A percentile compares a stretch with the other conserved stretches of the same genome.
phyloP scores from a whole-genome alignment of 1,140 invertebrate genomes.

The Heliconius hewitsoni region DNA sequence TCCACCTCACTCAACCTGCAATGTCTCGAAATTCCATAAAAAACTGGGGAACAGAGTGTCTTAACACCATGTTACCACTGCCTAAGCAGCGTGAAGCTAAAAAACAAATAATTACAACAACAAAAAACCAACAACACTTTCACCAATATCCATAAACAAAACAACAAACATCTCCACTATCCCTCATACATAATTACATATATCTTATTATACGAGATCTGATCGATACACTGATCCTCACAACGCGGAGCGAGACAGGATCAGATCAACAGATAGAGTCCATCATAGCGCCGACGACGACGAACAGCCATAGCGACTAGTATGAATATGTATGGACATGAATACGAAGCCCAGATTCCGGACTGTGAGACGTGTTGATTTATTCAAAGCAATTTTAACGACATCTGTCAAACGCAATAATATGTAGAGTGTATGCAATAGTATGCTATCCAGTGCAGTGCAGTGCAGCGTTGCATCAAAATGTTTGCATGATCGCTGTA shows the following conservation, averaged over 20 bases:
- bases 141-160: too few species aligned
- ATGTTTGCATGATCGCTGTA: constrained; percentile 18
- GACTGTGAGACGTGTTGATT: constrained; percentile 38
- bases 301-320: constrained; percentile 8
- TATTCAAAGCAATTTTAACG: constrained; percentile 45
- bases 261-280: constrained; percentile 24
- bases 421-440: constrained; percentile 25
- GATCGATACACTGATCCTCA: background rate
- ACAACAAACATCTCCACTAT: too few species aligned
- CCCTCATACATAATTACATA: too few species aligned
- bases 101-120: too few species aligned
- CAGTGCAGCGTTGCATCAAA: background rate
- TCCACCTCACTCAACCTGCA: too few species aligned
- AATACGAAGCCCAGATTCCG: constrained; percentile 40
- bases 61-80: too few species aligned
- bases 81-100: too few species aligned
- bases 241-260: background rate
- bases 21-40: too few species aligned
- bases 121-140: too few species aligned
- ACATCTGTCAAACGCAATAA: constrained; percentile 33
- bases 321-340: constrained; percentile 59
- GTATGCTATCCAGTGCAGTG: background rate
- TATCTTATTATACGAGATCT: background rate
- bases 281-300: constrained; percentile 13
- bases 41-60: too few species aligned